phyloP scores from a whole-genome alignment of 1,140 invertebrate genomes.

The Papilio polytes region DNA sequence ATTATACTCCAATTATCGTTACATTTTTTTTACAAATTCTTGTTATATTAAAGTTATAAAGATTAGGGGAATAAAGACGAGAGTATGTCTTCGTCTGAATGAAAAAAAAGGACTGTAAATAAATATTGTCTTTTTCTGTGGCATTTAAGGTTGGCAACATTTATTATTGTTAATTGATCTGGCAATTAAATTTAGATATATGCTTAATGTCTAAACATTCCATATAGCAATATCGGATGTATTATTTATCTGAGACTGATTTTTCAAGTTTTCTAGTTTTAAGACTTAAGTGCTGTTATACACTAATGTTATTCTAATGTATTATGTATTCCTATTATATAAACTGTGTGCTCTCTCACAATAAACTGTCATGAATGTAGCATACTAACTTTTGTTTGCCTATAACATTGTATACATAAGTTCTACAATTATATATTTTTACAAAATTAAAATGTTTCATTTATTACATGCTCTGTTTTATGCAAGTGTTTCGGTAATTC shows the following conservation, averaged over 20 bases:
- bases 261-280: conserved; percentile 28
- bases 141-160: not conserved
- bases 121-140: not conserved
- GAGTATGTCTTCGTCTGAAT: too few species aligned
- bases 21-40: too few species aligned
- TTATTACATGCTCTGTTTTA: not conserved
- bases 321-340: conserved; percentile 25
- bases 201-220: conserved; percentile 38
- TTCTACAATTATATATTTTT: conserved; percentile 24
- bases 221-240: conserved; percentile 44
- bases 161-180: not conserved
- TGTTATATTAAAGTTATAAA: too few species aligned
- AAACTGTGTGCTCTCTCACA: conserved; percentile 31
- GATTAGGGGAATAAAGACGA: too few species aligned
- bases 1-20: too few species aligned
- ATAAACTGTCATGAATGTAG: conserved; percentile 42
- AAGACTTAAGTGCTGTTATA: conserved; percentile 25
- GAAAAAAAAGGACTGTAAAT: too few species aligned
- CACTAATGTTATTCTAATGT: conserved; percentile 30
- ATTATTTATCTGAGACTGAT: conserved; percentile 42
- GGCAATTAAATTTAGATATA: not conserved
- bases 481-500: not conserved
- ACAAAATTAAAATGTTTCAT: not conserved
- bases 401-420: conserved; percentile 5
- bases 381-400: conserved; percentile 18